Conservation (phyloP, 2,797 vertebrate species). For the Kryptolebias ocellatus region DNA sequence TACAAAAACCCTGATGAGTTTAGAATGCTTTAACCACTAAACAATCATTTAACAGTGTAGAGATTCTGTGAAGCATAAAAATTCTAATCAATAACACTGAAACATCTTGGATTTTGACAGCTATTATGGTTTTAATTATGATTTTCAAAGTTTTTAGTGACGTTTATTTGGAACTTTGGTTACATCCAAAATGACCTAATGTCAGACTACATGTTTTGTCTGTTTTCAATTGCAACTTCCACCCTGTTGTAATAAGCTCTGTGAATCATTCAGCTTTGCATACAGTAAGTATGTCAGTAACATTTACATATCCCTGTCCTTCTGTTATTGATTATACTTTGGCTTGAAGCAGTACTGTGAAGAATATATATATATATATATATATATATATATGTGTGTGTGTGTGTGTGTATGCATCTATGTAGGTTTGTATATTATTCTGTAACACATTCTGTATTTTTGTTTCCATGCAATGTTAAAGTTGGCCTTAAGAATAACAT, state of each 20-base stretch:
- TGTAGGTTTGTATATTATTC: not conserved
- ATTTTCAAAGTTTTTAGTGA: too few species aligned
- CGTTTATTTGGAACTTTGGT: too few species aligned
- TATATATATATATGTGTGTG: too few species aligned
- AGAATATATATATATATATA: too few species aligned
- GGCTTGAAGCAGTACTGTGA: not conserved
- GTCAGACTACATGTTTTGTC: not conserved
- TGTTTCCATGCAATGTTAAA: conserved; percentile 18
- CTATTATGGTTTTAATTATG: too few species aligned
- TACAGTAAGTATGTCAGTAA: conserved; percentile 6
- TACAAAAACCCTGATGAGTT: too few species aligned
- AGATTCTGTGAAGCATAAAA: too few species aligned
- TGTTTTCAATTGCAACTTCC: not conserved
- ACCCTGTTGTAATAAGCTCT: not conserved
- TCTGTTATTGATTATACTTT: not conserved
- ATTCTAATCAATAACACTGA: too few species aligned
- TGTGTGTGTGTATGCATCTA: too few species aligned
- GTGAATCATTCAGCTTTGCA: not conserved
- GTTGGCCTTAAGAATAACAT: conserved; percentile 26
- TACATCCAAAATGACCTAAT: not conserved
- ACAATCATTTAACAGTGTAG: too few species aligned
- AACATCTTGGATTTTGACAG: too few species aligned
- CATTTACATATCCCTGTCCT: conserved; percentile 2
- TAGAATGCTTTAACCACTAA: too few species aligned
- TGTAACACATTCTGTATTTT: not conserved